Base-by-base conservation (phyloP, 2,888 invertebrate species). In the Nysson spinosus region DNA sequence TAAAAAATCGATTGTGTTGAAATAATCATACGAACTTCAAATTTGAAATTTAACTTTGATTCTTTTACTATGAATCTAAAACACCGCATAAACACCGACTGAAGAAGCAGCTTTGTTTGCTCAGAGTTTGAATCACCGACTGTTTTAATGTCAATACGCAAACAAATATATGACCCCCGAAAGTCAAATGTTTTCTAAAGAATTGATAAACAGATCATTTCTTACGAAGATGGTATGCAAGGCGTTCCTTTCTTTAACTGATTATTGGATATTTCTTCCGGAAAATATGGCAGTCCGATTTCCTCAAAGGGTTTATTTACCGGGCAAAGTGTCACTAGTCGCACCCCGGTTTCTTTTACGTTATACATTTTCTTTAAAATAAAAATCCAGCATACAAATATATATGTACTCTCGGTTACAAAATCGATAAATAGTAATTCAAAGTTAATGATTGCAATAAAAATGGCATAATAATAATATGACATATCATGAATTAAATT, bases 271-370 rank as follows among this genome's bases (percentile, higher is more conserved):
- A 30, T n/a, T 3, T 24, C 1, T 2, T 67, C 39, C 2, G 82
- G 81, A n/a, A 73, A 40, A 40, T 74, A 68, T 0, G 82, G 77
- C 14, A 82, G 50, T 5, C 71, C 78, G 19, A 82, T 68, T 39
- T 75, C n/a, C 44, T 68, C 46, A 63, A 81, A 70, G 6, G 46
- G 40, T 42, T 61, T 69, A 9, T 60, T 68, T 1, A 81, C 69
- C 0, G 82, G 83, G 16, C 85, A 83, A 32, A 86, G 62, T 1
- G 81, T 69, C 5, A 84, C 70, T 17, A 85, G 60, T 20, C 84
- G 77, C 5, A 86, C 78, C 0, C 83, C 82, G 2, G 80, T 84
- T 20, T 71, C 37, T 5, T 78, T 72, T 2, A 46, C n/a, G 0
- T 51, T 39, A 12, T 69, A 56, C 1, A 62, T 55, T 20, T 70